These are phyloP conservation scores for Daboia siamensis DNA, from an alignment of 2,113 vertebrate genomes.

Conservation along the genomic window DNA sequence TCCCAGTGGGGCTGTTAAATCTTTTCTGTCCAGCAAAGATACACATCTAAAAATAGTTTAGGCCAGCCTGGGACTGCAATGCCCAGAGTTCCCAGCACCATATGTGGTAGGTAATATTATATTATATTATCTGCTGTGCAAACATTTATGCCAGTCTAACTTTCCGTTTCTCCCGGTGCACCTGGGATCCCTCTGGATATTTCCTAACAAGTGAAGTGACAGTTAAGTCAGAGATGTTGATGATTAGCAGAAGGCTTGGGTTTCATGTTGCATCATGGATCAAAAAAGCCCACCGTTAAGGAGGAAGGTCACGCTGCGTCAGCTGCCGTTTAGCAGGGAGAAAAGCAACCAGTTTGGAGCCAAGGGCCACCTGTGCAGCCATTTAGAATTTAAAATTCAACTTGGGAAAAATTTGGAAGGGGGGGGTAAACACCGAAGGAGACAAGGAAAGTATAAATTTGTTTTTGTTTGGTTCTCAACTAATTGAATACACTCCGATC, in stretches of 20 bases:
- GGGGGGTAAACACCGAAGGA: not conserved
- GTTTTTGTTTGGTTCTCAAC: not conserved
- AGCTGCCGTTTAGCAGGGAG: constrained; percentile 65
- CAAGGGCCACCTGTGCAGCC: not conserved
- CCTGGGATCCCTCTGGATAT: no score
- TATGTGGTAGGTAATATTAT: not conserved
- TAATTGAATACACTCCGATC: not conserved
- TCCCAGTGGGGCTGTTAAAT: not conserved
- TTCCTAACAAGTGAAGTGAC: not conserved
- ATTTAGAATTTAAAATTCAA: not conserved
- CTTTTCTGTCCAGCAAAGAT: not conserved
- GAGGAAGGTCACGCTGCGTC: not conserved
- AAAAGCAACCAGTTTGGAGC: not conserved
- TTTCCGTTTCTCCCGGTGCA: not conserved
- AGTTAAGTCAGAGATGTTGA: not conserved
- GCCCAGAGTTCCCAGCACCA: not conserved
- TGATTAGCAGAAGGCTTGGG: not conserved
- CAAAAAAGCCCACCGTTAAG: rapidly evolving
- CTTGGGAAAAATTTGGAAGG: not conserved
- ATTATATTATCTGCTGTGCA: no score
- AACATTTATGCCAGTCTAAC: not conserved
- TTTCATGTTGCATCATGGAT: constrained; percentile 19
- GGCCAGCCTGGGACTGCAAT: not conserved
- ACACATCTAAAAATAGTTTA: not conserved
- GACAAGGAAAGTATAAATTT: not conserved